Percentiles rank a stretch among this genome's conserved stretches.
Evolutionary conservation across 2,888 invertebrate genomes (phyloP).

Genomic region (Tenthredo notha): DNA sequence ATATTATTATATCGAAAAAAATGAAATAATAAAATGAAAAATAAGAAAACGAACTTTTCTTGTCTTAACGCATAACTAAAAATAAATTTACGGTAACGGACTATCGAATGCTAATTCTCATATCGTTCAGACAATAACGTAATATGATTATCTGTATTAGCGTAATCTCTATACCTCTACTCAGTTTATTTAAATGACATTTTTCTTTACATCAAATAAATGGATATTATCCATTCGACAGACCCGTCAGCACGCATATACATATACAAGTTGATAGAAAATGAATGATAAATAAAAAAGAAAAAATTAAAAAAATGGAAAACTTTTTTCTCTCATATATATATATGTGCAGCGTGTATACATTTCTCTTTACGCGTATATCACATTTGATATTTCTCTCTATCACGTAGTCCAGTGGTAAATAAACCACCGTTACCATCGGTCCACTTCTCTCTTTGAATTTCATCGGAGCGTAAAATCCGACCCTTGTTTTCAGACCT

Average conservation of each 20-base stretch:
- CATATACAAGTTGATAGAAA: not conserved
- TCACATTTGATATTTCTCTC: not conserved
- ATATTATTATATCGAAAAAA: not conserved
- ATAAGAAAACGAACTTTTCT: not conserved
- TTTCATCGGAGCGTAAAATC: constrained; percentile 61
- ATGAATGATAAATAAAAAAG: not conserved
- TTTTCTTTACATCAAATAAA: not conserved
- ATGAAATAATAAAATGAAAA: not conserved
- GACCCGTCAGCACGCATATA: not conserved
- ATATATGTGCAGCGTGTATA: not conserved
- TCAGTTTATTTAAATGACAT: not conserved
- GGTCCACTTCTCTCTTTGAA: constrained; percentile 59
- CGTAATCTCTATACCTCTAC: too few species aligned
- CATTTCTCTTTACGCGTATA: not conserved
- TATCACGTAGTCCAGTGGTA: not conserved
- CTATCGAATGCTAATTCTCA: not conserved
- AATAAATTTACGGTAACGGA: not conserved
- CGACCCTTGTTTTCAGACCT: constrained; percentile 55
- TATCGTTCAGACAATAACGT: not conserved
- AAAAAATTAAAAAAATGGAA: not conserved
- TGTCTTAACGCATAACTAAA: not conserved
- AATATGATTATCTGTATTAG: not conserved
- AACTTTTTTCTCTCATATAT: not conserved
- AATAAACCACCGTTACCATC: constrained; percentile 11
- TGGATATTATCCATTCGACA: not conserved